These are phyloP conservation scores for Caenorhabditis drosophilae DNA, from an alignment of 2,888 invertebrate species.

Conservation along the genomic window DNA sequence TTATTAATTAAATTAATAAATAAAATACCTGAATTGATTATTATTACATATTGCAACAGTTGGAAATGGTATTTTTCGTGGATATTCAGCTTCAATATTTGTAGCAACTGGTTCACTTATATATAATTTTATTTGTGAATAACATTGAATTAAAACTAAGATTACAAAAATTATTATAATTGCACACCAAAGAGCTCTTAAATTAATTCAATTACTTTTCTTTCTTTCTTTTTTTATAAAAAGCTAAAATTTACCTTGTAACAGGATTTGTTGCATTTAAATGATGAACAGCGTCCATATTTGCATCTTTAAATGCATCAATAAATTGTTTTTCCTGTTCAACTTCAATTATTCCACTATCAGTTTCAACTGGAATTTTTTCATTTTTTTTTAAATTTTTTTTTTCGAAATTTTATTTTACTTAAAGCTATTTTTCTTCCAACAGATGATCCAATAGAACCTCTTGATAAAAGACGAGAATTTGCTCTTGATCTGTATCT, in stretches of 20 bases:
- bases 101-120: constrained; percentile 56
- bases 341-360: constrained; percentile 27
- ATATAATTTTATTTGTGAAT: constrained; percentile 51
- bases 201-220: no score
- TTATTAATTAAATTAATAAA: not conserved
- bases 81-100: constrained; percentile 67
- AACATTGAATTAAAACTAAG: constrained; percentile 61
- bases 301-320: constrained; percentile 61
- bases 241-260: constrained; percentile 52
- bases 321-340: constrained; percentile 41
- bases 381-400: not conserved
- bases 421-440: constrained; percentile 20
- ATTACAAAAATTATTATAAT: constrained; percentile 57
- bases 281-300: constrained; percentile 67
- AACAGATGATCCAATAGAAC: constrained; percentile 22
- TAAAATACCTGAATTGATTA: constrained; percentile 62
- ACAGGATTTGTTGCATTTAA: constrained; percentile 46
- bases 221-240: no score
- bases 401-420: not conserved
- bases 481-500: constrained; percentile 25
- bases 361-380: constrained; percentile 23
- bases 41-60: constrained; percentile 67
- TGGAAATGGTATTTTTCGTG: constrained; percentile 61
- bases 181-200: constrained; percentile 49
- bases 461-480: constrained; percentile 28